Base-by-base conservation (phyloP, 2,113 vertebrate species). In the Vulpes lagopus region DNA sequence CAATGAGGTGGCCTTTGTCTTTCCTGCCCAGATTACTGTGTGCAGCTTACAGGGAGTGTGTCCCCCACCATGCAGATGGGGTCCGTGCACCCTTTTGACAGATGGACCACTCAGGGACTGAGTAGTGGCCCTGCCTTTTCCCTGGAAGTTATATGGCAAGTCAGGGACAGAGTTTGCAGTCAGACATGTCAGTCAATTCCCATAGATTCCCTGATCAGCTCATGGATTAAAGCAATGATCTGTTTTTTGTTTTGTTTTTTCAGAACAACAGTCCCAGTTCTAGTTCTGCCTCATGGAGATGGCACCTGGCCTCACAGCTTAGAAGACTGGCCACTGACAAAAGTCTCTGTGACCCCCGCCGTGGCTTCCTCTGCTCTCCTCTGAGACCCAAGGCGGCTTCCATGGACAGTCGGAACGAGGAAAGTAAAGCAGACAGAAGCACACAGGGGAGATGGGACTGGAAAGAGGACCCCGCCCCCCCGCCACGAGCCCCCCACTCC, bases 1-100 rank as follows among this genome's bases (percentile, higher is more conserved):
- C 91, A 43, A 60, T 16, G 30, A 16, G 10, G 7, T 0, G 2
- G 4, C 49, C 49, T 69, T 12, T n/a, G 43, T 25, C 0, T 35
- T 23, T 90, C 82, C 69, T 20, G 5, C 8, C 0, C 1, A 55
- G 25, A 53, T 4, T 4, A 5, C 74, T 0, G 2, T 2, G 14
- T 11, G 2, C 22, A 8, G 14, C 0, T 2, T 27, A 19, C 1
- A 43, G 27, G 35, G 64, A 38, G 35, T 1, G 15, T 49, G 20
- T 19, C 62, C n/a, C 59, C 38, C 11, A 8, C 0, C 0, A 3
- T 9, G 55, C 64, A 43, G 57, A 53, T 16, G 62, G 51, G 23
- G 30, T 0, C 10, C 0, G 1, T 19, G 49, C 43, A 27, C 49
- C 17, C 60, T 55, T 9, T 25, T 3, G 4, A 69, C 55, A 62